Percentiles rank a stretch among this genome's conserved stretches.
Evolutionary conservation across 2,888 invertebrate genomes (phyloP).

Genomic region (Pyrgus malvae): DNA sequence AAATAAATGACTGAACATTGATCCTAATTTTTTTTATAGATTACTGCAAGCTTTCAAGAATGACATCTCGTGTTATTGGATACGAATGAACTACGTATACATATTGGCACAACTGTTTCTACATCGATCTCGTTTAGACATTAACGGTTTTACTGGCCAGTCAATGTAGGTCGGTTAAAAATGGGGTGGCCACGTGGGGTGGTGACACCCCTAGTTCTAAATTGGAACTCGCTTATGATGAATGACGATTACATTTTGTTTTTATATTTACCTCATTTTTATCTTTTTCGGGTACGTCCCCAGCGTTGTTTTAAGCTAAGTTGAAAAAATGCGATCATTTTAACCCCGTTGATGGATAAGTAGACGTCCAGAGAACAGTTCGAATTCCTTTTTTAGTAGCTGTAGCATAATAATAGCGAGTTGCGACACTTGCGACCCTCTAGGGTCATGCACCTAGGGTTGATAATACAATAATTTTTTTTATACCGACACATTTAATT

Average conservation of each 20-base stretch:
- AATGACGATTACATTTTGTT: slow-evolving; percentile 24
- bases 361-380: slow-evolving; percentile 55
- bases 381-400: slow-evolving; percentile 51
- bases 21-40: too few relatives aligned
- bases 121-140: slow-evolving; percentile 64
- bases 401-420: slow-evolving; percentile 70
- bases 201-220: slow-evolving; percentile 71
- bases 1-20: too few relatives aligned
- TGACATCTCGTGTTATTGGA: too few relatives aligned
- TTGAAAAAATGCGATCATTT: slow-evolving; percentile 37
- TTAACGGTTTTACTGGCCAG: slow-evolving; percentile 76
- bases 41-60: too few relatives aligned
- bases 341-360: slow-evolving; percentile 59
- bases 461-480: too few relatives aligned
- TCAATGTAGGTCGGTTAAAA: slow-evolving; percentile 70
- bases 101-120: slow-evolving; percentile 22
- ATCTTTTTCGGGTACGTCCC: slow-evolving; percentile 44
- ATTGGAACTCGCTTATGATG: slow-evolving; percentile 47
- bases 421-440: slow-evolving; percentile 51
- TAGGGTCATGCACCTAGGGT: slow-evolving; percentile 6
- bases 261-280: slow-evolving; percentile 13
- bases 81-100: neutral
- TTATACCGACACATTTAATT: too few relatives aligned
- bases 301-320: slow-evolving; percentile 65
- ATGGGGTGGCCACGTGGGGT: slow-evolving; percentile 74